These are phyloP conservation scores for Oryzias dopingdopingensis DNA, from an alignment of 2,797 vertebrate genomes.

Conservation along the genomic window DNA sequence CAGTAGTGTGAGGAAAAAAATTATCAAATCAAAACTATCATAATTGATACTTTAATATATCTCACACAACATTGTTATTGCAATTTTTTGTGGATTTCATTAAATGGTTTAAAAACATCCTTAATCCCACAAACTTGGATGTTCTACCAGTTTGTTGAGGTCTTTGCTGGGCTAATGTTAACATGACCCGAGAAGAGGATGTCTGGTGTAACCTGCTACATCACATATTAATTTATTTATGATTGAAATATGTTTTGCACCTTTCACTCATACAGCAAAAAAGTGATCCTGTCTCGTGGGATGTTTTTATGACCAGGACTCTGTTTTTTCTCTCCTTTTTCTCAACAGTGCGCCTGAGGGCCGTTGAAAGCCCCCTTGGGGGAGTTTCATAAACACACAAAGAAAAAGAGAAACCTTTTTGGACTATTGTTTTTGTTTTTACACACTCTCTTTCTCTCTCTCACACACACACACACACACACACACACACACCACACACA, in stretches of 20 bases:
- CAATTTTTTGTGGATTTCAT: too few relatives aligned
- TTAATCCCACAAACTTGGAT: too few relatives aligned
- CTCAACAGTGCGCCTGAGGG: slow-evolving; percentile 89
- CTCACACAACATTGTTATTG: too few relatives aligned
- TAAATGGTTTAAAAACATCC: too few relatives aligned
- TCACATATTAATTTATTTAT: not conserved
- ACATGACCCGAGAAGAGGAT: not conserved
- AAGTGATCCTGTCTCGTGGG: not conserved
- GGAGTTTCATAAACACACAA: slow-evolving; percentile 85
- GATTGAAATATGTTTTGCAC: not conserved
- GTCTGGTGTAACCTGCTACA: too few relatives aligned
- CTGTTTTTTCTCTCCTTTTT: slow-evolving; percentile 37
- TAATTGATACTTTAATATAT: too few relatives aligned
- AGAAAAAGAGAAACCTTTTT: slow-evolving; percentile 64
- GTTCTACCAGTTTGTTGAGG: too few relatives aligned
- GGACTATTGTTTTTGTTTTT: slow-evolving; percentile 65
- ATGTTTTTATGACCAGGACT: slow-evolving; percentile 38
- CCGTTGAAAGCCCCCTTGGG: slow-evolving; percentile 94
- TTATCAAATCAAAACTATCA: too few relatives aligned
- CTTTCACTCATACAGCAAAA: not conserved
- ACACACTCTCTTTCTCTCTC: slow-evolving; percentile 24
- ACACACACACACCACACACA: slow-evolving; percentile 32
- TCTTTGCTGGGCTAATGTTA: slow-evolving; percentile 4
- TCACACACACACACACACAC: slow-evolving; percentile 23
- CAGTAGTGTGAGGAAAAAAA: too few relatives aligned